Evolutionary conservation across 1,140 invertebrate genomes (phyloP).

Genomic region (Acromyrmex heyeri): DNA sequence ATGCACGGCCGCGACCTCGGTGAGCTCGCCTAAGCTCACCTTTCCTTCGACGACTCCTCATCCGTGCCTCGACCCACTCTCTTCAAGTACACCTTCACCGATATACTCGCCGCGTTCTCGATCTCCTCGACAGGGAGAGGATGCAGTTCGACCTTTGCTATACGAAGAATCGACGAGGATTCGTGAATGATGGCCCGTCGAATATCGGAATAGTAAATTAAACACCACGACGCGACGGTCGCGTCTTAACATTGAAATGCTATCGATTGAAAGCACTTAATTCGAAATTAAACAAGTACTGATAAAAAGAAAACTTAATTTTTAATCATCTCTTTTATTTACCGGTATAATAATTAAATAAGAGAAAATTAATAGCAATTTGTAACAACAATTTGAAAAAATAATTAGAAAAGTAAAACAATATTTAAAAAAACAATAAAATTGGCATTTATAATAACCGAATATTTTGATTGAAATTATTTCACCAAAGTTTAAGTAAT

Average conservation of each 20-base stretch:
- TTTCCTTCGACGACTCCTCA: slow-evolving; percentile 74
- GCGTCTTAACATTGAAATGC: background rate
- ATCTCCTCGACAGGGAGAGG: slow-evolving; percentile 65
- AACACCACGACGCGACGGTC: background rate
- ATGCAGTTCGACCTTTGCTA: slow-evolving; percentile 53
- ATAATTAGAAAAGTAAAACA: no score
- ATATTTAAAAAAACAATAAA: no score
- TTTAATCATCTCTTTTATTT: background rate
- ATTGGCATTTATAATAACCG: no score
- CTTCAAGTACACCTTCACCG: slow-evolving; percentile 76
- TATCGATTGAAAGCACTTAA: background rate
- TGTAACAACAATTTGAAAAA: no score
- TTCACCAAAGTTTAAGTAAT: no score
- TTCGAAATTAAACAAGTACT: background rate
- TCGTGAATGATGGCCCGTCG: background rate
- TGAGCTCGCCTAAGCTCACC: slow-evolving; percentile 77
- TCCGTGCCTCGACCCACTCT: slow-evolving; percentile 74
- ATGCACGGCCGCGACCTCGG: slow-evolving; percentile 81
- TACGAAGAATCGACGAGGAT: slow-evolving; percentile 12
- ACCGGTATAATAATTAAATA: no score
- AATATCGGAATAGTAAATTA: background rate
- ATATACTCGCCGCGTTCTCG: slow-evolving; percentile 62
- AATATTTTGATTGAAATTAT: no score
- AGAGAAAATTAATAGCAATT: no score
- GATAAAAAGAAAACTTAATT: background rate